Conservation (phyloP, 2,113 vertebrate genomes). For the Odocoileus virginianus region DNA sequence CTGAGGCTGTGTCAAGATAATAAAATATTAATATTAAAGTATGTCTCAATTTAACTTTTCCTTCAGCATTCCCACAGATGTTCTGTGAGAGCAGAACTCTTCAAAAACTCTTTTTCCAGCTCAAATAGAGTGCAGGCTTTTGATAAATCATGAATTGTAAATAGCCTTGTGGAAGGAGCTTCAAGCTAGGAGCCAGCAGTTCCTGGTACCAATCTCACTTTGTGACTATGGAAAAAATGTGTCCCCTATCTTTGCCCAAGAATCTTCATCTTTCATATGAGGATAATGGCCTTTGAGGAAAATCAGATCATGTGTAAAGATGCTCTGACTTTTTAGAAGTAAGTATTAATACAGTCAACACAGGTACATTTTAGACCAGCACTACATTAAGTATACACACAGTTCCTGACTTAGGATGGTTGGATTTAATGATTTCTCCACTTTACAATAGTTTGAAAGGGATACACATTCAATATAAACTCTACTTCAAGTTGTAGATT, state of each 20-base stretch:
- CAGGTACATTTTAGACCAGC: background rate
- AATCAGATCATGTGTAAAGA: background rate
- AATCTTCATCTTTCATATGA: background rate
- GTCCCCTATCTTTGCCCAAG: background rate
- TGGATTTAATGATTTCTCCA: background rate
- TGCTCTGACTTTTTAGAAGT: background rate
- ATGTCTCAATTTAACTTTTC: background rate
- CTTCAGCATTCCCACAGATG: background rate
- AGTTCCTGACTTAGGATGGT: background rate
- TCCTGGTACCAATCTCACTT: background rate
- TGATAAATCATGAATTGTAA: background rate
- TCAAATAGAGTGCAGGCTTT: background rate
- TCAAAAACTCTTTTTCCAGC: conserved; percentile 18
- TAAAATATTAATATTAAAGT: background rate
- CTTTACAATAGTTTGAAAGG: background rate
- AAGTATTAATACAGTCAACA: background rate
- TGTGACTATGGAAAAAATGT: background rate
- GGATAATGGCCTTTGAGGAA: background rate
- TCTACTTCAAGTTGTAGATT: background rate
- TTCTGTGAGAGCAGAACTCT: background rate
- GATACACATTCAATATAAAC: background rate
- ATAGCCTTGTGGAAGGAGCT: background rate
- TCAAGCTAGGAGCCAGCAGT: background rate
- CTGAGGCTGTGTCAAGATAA: background rate
- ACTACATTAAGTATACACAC: background rate